phyloP scores from a whole-genome alignment of 2,797 vertebrate genomes.

The Epinephelus coioides region DNA sequence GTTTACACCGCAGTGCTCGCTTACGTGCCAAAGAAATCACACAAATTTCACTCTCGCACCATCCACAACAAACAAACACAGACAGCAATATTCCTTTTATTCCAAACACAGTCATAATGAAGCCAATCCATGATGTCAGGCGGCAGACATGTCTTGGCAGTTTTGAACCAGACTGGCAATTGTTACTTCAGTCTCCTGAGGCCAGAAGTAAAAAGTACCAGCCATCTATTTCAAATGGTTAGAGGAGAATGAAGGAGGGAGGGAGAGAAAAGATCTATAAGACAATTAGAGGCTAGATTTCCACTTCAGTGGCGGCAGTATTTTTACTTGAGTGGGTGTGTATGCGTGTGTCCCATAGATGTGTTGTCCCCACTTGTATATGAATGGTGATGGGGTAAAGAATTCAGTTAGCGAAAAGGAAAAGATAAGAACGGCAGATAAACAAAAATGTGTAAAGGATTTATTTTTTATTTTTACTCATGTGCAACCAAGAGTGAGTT shows the following conservation, averaged over 20 bases:
- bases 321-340: slow-evolving; percentile 37
- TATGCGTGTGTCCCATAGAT: not conserved
- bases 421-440: no score
- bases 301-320: slow-evolving; percentile 55
- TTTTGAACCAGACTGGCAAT: slow-evolving; percentile 66
- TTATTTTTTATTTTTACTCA: no score
- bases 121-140: slow-evolving; percentile 37
- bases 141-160: slow-evolving; percentile 40
- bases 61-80: not conserved
- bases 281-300: slow-evolving; percentile 74
- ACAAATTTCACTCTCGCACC: not conserved
- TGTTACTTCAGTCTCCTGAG: slow-evolving; percentile 65
- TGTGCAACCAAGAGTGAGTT: no score
- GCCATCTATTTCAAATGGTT: slow-evolving; percentile 73
- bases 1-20: not conserved
- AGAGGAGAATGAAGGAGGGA: slow-evolving; percentile 62
- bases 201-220: slow-evolving; percentile 58
- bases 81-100: slow-evolving; percentile 24
- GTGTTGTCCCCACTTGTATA: slow-evolving; percentile 13
- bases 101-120: slow-evolving; percentile 43
- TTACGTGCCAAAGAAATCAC: not conserved
- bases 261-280: slow-evolving; percentile 63
- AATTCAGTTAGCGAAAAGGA: slow-evolving; percentile 4
- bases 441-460: no score
- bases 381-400: slow-evolving; percentile 3